Percentiles rank a stretch among this genome's conserved stretches.
phyloP scores from a whole-genome alignment of 30 jellyfish, hydroid and myxozoan species.

The Aurelia sp. region DNA sequence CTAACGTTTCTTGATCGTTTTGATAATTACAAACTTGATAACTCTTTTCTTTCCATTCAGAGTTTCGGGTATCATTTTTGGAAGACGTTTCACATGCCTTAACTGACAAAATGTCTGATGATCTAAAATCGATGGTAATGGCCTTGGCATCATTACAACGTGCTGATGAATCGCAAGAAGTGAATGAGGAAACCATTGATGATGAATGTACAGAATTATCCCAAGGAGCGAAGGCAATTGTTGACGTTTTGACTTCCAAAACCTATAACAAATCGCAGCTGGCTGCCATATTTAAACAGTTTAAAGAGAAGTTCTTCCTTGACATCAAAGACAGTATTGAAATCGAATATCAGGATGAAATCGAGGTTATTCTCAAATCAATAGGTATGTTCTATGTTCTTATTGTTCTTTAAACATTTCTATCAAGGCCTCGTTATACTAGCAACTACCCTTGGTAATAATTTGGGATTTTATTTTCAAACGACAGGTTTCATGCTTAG shows the following conservation, averaged over 20 bases:
- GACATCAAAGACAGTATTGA: slow-evolving; percentile 79
- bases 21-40: background rate
- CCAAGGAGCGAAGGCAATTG: slow-evolving; percentile 48
- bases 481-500: too few relatives aligned
- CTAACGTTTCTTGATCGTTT: too few relatives aligned
- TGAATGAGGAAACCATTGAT: slow-evolving; percentile 30
- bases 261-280: slow-evolving; percentile 46
- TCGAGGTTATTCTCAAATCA: slow-evolving; percentile 33
- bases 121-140: slow-evolving; percentile 34
- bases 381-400: slow-evolving; percentile 72
- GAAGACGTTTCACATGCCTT: slow-evolving; percentile 63
- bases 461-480: too few relatives aligned
- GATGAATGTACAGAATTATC: slow-evolving; percentile 55
- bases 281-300: slow-evolving; percentile 48
- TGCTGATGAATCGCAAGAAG: slow-evolving; percentile 35
- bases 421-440: too few relatives aligned
- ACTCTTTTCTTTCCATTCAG: background rate
- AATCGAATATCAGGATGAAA: slow-evolving; percentile 79
- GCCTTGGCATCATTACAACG: slow-evolving; percentile 61
- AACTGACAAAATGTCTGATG: slow-evolving; percentile 39
- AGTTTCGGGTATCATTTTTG: slow-evolving; percentile 43
- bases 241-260: slow-evolving; percentile 36
- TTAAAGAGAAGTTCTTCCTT: slow-evolving; percentile 54
- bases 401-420: background rate
- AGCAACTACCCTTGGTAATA: too few relatives aligned